Evolutionary conservation across 2,797 vertebrate genomes (phyloP), one percentile per base, ranked within the genome.

Genomic region (Harpagifer antarcticus): DNA sequence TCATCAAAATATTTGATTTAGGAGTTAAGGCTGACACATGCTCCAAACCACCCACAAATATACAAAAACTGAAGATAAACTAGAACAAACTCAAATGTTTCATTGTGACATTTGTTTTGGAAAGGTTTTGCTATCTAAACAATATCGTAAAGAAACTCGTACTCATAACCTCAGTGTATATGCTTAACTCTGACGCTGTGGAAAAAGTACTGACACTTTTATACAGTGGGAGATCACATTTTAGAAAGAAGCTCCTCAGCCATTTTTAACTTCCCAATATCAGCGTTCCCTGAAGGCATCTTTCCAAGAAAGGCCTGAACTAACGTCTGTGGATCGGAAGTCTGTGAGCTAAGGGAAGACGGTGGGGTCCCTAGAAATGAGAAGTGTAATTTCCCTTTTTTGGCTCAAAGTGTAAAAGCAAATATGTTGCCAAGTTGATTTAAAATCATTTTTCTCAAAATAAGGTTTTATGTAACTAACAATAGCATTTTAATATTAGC

Each of bases 1-100:
- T 88, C 89, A 74, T 54, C 78, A 58, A 78, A 83, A 88, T 89
- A 78, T 91, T 91, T 90, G 74, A 74, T 75, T 88, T 63, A 15
- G 75, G 56, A 80, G 73, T 76, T 78, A 42, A 65, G 68, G 76
- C 59, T 58, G 78, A 66, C 74, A 62, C 60, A 71, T 62, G 52
- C 50, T 65, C 44, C 67, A 70, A 86, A 76, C 69, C 73, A 76
- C 71, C 58, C 69, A 69, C 66, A 82, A 57, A 72, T 40, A 65
- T 31, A 81, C 45, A 47, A 52, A 76, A 45, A 79, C 45, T 71
- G 43, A 73, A 56, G 9, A 42, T 27, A 66, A 75, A 53, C 3
- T n/a, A 23, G n/a, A 58, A 76, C 27, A 64, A 31, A 75, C 48
- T 56, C 23, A 69, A 84, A 79, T 63, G 37, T 82, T 76, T 83